Percentiles rank a stretch among this genome's conserved stretches.
Evolutionary conservation across 2,888 invertebrate genomes (phyloP).

Genomic region (Crepidodera aurea): DNA sequence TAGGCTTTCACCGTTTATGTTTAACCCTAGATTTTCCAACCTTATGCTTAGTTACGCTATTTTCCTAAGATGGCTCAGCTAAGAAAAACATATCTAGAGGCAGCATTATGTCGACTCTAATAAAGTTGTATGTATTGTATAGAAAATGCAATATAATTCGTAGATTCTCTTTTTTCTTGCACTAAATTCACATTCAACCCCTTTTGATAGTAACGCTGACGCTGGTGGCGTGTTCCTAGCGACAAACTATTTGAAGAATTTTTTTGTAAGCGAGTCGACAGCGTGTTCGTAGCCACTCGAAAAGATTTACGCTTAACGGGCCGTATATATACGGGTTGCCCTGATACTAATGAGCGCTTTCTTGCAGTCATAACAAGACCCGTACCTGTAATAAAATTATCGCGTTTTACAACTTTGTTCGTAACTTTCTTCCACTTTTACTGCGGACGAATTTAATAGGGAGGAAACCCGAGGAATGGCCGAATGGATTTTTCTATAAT

Average conservation of each 20-base stretch:
- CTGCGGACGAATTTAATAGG: conserved; percentile 13
- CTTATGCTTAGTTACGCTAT: no score
- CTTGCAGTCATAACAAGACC: conserved; percentile 14
- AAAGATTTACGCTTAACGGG: conserved; percentile 31
- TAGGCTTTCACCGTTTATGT: no score
- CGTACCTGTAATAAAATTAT: conserved; percentile 38
- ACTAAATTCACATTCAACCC: no score
- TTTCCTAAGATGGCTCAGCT: no score
- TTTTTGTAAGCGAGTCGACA: conserved; percentile 14
- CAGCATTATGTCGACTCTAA: no score
- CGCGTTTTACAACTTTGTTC: conserved; percentile 36
- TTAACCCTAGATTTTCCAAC: no score
- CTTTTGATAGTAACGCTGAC: neutral
- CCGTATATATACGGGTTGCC: conserved; percentile 27
- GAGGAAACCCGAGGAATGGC: neutral
- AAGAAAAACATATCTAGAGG: no score
- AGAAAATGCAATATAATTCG: no score
- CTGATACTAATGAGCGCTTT: conserved; percentile 27
- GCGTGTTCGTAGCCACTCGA: conserved; percentile 28
- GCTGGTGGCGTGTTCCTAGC: neutral
- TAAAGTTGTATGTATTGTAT: no score
- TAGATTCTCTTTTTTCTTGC: no score
- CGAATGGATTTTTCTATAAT: conserved; percentile 12
- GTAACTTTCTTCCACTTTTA: conserved; percentile 36
- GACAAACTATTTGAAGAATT: conserved; percentile 21